A percentile compares a stretch with the other conserved stretches of the same genome.
These are phyloP conservation scores for Drosophila serrata DNA, from an alignment of 1,140 invertebrate species.

Conservation along the genomic window DNA sequence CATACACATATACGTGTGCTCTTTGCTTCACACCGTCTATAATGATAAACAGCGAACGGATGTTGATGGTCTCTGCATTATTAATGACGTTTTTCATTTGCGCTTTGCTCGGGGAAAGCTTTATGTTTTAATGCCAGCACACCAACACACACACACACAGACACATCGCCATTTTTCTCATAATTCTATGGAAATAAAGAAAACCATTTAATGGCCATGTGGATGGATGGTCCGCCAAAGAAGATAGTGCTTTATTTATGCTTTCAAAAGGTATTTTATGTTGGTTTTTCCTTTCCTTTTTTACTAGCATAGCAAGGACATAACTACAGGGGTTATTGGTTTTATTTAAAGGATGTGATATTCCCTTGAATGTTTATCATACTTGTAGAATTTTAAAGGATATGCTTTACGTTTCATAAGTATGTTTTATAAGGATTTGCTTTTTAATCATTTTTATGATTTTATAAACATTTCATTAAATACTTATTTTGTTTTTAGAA, in stretches of 20 bases:
- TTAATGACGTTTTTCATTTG: constrained; percentile 83
- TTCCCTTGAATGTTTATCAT: no score
- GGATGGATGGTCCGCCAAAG: not conserved
- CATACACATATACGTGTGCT: constrained; percentile 33
- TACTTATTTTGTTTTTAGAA: not conserved
- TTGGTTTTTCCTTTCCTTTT: not conserved
- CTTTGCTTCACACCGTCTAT: constrained; percentile 50
- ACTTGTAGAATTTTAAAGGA: not conserved
- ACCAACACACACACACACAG: constrained; percentile 36
- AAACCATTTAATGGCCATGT: constrained; percentile 36
- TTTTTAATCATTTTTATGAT: not conserved
- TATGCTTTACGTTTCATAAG: not conserved
- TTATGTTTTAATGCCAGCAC: constrained; percentile 53
- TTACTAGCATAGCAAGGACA: constrained; percentile 1
- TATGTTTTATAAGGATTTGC: no score
- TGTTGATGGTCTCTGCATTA: constrained; percentile 79
- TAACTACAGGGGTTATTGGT: not conserved
- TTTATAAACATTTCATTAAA: not conserved
- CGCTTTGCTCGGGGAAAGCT: constrained; percentile 58
- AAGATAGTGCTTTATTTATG: constrained; percentile 6
- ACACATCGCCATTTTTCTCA: constrained; percentile 23
- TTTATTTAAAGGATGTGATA: not conserved
- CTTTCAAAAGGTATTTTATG: not conserved
- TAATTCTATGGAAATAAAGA: constrained; percentile 21
- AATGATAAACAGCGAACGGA: constrained; percentile 80